Evolutionary conservation across 1,140 invertebrate genomes (phyloP).

Genomic region (Brachionus calyciflorus): DNA sequence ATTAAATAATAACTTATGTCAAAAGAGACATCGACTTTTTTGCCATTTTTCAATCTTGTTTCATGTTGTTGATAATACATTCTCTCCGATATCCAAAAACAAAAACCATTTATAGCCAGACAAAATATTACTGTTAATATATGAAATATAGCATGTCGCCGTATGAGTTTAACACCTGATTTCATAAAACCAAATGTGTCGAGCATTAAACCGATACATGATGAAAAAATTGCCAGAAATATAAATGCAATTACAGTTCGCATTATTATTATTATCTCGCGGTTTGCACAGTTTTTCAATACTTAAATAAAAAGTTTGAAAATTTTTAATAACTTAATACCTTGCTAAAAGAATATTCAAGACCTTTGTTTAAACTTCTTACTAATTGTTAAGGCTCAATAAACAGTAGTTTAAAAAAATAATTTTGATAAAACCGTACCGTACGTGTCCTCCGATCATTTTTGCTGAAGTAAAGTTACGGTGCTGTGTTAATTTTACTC

Average conservation of each 20-base stretch:
- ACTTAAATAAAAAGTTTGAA: slow-evolving; percentile 24
- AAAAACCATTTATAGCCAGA: slow-evolving; percentile 35
- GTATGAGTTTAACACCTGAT: slow-evolving; percentile 31
- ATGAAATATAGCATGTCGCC: slow-evolving; percentile 44
- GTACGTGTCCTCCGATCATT: too few species aligned
- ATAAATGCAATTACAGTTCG: slow-evolving; percentile 41
- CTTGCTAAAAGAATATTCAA: too few species aligned
- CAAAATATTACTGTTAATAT: slow-evolving; percentile 45
- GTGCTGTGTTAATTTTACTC: too few species aligned
- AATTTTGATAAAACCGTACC: too few species aligned
- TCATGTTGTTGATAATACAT: slow-evolving; percentile 41
- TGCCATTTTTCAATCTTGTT: slow-evolving; percentile 37
- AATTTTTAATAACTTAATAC: background rate
- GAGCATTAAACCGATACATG: slow-evolving; percentile 27
- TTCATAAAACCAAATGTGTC: slow-evolving; percentile 43
- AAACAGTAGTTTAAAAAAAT: background rate
- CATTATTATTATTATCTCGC: slow-evolving; percentile 39
- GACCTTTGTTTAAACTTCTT: too few species aligned
- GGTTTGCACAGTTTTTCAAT: slow-evolving; percentile 35
- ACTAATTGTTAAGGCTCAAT: too few species aligned
- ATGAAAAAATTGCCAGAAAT: slow-evolving; percentile 46
- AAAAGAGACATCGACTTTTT: slow-evolving; percentile 45
- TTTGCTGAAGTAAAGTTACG: too few species aligned
- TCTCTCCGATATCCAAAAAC: slow-evolving; percentile 46
- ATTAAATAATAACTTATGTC: slow-evolving; percentile 43